Conservation (phyloP, 2,797 vertebrate genomes). For the Thripadectes ignobilis region DNA sequence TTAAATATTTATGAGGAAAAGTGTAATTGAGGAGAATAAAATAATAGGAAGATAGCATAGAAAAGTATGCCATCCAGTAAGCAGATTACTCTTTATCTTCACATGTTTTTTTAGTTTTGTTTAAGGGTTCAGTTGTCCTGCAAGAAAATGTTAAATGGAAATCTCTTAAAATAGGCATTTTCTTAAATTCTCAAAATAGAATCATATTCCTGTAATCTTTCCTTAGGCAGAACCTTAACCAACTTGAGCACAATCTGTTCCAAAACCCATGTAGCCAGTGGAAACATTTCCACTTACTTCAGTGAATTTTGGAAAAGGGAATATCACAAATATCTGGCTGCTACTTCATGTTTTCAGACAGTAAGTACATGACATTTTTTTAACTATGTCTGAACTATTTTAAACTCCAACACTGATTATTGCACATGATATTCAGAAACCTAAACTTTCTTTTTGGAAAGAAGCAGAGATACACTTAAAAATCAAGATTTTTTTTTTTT, state of each 20-base stretch:
- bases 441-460: not conserved
- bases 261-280: not conserved
- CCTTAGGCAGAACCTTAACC: not conserved
- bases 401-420: not conserved
- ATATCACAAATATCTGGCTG: not conserved
- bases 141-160: not conserved
- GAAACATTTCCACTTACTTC: conserved; percentile 7
- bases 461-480: not conserved
- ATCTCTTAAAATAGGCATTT: conserved; percentile 18
- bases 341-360: not conserved
- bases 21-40: not conserved
- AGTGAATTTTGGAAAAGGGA: conserved; percentile 2
- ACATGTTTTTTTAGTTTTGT: not conserved
- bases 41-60: not conserved
- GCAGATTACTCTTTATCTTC: not conserved
- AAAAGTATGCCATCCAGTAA: not conserved
- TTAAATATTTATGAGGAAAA: conserved; percentile 8
- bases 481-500: not conserved
- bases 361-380: not conserved
- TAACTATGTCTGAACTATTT: not conserved
- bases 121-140: not conserved
- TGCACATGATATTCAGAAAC: not conserved
- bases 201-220: conserved; percentile 10
- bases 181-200: conserved; percentile 33
- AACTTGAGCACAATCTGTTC: conserved; percentile 6